Percentiles rank a stretch among this genome's conserved stretches.
These are phyloP conservation scores for Colostygia pectinataria DNA, from an alignment of 2,888 invertebrate species.

Conservation along the genomic window DNA sequence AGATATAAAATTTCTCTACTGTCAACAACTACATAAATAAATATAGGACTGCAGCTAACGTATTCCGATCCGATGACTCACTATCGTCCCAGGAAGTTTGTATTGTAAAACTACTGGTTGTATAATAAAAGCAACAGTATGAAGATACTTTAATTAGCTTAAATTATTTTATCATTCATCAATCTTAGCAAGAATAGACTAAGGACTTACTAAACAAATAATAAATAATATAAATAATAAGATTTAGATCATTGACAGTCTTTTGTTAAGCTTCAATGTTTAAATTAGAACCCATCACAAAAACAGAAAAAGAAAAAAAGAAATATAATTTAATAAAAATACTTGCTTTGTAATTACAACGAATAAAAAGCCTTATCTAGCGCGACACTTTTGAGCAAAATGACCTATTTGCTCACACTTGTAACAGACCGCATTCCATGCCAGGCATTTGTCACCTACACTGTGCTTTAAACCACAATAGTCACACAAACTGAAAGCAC, in stretches of 20 bases:
- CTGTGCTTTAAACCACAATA: constrained; percentile 20
- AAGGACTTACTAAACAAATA: too few species aligned
- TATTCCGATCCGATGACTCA: constrained; percentile 20
- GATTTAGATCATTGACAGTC: too few species aligned
- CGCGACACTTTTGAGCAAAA: constrained; percentile 13
- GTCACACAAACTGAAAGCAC: constrained; percentile 4
- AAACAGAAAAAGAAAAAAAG: too few species aligned
- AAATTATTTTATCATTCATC: too few species aligned
- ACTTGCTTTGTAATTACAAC: neutral
- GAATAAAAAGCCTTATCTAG: neutral
- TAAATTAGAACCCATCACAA: too few species aligned
- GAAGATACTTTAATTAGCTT: too few species aligned
- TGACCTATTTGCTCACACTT: constrained; percentile 15
- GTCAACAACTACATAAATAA: too few species aligned
- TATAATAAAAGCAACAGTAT: constrained; percentile 4
- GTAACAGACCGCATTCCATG: constrained; percentile 24
- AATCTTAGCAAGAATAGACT: too few species aligned
- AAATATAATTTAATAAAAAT: too few species aligned
- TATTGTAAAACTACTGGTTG: neutral
- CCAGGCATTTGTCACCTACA: constrained; percentile 17
- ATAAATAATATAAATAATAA: too few species aligned
- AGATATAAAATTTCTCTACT: too few species aligned
- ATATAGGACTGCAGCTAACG: constrained; percentile 5
- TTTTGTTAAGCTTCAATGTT: too few species aligned
- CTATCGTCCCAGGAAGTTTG: constrained; percentile 13